Evolutionary conservation across 1,140 invertebrate species (phyloP).

Genomic region (Chrysoperla carnea): DNA sequence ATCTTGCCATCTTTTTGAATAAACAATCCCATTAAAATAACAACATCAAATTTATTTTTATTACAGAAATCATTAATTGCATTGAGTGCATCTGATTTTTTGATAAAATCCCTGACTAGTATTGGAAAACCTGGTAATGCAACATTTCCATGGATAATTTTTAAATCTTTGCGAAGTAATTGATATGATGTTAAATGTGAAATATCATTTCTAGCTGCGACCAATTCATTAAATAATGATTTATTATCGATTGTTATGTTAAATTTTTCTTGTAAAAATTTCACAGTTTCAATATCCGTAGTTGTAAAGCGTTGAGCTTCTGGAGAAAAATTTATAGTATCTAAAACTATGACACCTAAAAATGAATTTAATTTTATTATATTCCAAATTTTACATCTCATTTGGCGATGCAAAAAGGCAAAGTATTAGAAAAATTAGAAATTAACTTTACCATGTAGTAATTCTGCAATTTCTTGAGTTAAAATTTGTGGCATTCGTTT

Average conservation of each 20-base stretch:
- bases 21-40: conserved; percentile 33
- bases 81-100: conserved; percentile 19
- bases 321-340: conserved; percentile 48
- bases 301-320: conserved; percentile 38
- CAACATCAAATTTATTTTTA: conserved; percentile 18
- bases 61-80: conserved; percentile 26
- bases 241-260: conserved; percentile 16
- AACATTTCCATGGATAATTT: conserved; percentile 19
- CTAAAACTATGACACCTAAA: conserved; percentile 54
- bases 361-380: conserved; percentile 1
- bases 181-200: conserved; percentile 21
- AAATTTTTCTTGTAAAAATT: conserved; percentile 25
- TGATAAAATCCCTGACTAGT: conserved; percentile 30
- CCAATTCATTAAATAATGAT: conserved; percentile 16
- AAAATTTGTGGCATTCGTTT: conserved; percentile 10
- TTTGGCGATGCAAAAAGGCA: no score
- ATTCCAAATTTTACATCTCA: no score
- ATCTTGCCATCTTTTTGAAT: conserved; percentile 19
- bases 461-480: conserved; percentile 10
- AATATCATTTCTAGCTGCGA: conserved; percentile 23
- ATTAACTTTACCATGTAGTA: conserved; percentile 8
- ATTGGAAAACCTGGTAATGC: conserved; percentile 28
- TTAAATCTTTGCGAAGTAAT: conserved; percentile 27
- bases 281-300: conserved; percentile 34
- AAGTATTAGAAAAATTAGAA: background rate